These are phyloP conservation scores for Spodoptera exigua DNA, from an alignment of 2,888 invertebrate genomes.

Conservation along the genomic window DNA sequence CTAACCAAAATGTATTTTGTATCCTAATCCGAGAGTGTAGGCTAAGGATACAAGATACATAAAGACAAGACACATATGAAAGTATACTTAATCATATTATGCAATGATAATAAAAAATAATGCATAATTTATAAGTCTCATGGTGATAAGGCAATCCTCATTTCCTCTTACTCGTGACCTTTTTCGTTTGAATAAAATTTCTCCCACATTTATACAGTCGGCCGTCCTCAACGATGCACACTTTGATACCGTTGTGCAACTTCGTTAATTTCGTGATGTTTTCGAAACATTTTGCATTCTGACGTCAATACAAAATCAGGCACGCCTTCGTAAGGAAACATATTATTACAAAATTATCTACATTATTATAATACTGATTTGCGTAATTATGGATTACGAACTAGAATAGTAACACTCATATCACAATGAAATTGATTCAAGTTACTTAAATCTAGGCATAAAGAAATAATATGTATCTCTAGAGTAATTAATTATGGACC, in stretches of 20 bases:
- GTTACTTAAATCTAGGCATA: too few species aligned
- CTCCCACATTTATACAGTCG: conserved; percentile 28
- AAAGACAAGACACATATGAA: too few species aligned
- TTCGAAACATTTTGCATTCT: conserved; percentile 16
- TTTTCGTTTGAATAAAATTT: conserved; percentile 31
- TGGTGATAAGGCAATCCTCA: conserved; percentile 6
- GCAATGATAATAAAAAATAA: too few species aligned
- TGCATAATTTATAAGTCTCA: too few species aligned
- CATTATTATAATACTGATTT: neutral
- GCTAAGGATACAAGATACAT: too few species aligned
- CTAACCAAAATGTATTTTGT: too few species aligned
- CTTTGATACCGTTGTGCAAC: conserved; percentile 26
- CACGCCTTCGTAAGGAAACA: neutral
- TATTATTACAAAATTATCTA: neutral
- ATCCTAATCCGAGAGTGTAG: too few species aligned
- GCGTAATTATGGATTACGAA: neutral
- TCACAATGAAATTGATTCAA: neutral
- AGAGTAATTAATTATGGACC: too few species aligned
- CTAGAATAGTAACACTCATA: neutral
- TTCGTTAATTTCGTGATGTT: conserved; percentile 44
- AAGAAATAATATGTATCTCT: too few species aligned
- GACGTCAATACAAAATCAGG: conserved; percentile 2
- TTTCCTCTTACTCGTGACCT: conserved; percentile 38
- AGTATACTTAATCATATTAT: too few species aligned
- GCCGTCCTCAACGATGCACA: conserved; percentile 22